These are phyloP conservation scores for Pristionchus exspectatus DNA, from an alignment of 2,888 invertebrate genomes.

Conservation along the genomic window DNA sequence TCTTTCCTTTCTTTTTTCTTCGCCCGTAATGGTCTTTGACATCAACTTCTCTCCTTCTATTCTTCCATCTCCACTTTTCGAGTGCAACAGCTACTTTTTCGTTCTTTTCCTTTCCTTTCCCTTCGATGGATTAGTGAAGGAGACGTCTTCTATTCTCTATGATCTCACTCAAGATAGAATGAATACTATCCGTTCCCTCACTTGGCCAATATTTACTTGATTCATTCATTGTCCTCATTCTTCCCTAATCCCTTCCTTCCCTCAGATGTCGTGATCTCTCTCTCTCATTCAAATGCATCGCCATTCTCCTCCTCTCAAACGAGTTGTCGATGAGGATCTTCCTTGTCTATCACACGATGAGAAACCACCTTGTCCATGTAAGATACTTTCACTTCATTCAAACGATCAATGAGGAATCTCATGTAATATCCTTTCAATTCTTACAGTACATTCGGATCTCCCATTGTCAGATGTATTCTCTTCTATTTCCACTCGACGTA, in stretches of 20 bases:
- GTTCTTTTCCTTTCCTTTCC: background rate
- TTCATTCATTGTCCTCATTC: background rate
- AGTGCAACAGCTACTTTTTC: constrained; percentile 28
- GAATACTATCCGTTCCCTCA: background rate
- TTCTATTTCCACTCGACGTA: constrained; percentile 40
- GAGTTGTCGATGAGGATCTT: constrained; percentile 22
- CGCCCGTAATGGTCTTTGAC: constrained; percentile 15
- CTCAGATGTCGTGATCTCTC: constrained; percentile 7
- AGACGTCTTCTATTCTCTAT: background rate
- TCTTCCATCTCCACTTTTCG: background rate
- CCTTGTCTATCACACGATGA: constrained; percentile 35
- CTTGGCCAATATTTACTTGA: constrained; percentile 8
- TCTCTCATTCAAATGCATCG: background rate
- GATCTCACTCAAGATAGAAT: background rate
- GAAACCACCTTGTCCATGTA: constrained; percentile 28
- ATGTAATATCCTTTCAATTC: background rate
- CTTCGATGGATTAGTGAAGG: background rate
- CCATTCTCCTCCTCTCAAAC: constrained; percentile 27
- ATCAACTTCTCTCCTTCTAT: constrained; percentile 5
- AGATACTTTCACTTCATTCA: background rate
- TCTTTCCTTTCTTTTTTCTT: background rate
- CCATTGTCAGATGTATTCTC: constrained; percentile 33
- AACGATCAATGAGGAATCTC: background rate
- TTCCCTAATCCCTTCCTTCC: background rate
- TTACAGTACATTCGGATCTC: background rate